Base-by-base conservation (phyloP, 2,888 invertebrate species). In the Drosophila birchii region DNA sequence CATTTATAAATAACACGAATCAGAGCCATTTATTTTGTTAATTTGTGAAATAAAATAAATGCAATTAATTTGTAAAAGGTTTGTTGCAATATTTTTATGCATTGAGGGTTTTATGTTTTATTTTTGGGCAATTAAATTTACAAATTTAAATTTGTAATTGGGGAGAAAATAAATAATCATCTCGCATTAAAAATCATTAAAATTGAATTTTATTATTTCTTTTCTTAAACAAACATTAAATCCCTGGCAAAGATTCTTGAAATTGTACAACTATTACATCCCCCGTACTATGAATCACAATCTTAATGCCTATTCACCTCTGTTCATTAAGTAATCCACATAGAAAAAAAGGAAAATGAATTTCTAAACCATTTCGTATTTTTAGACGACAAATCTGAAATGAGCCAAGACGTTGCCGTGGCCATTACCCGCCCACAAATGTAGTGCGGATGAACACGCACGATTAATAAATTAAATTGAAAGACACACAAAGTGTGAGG, bases 401-500 rank as follows among this genome's bases (percentile, higher is more conserved):
- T 76, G 77, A 70, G 77, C 56, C 70, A 56, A 51, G 61, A 60
- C 53, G 51, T 18, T 51, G 60, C 61, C 58, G 55, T 43, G 36
- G 70, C 60, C 76, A 74, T 74, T 60, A 59, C 58, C 67, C 82
- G 75, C 89, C 86, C 88, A 85, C 88, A 87, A 86, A 78, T 88
- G 71, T 83, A 58, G 79, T 64, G 59, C 73, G 74, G 51, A 63
- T 56, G 75, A 76, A 73, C 78, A 88, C 85, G 90, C 89, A 85
- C 89, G 90, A 90, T 89, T 90, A 90, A 90, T 87, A 87, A 89
- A 87, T 90, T 86, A 90, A 88, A 86, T 86, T 86, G 74, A 83
- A 90, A 84, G 87, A 81, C 82, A 86, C 85, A 82, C 77, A 77
- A 76, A 78, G 74, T 69, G 70, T 70, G 70, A 75, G 56, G 43